Percentiles rank a stretch among this genome's conserved stretches.
phyloP scores from a whole-genome alignment of 1,140 invertebrate species.

The Apis mellifera region Amel_HAv3.1 CM009941.2:13239001-13239500 shows the following conservation, averaged over 20 bases:
- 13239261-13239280: not conserved
- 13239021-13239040: too few relatives aligned
- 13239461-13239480: slow-evolving; percentile 44
- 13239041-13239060: too few relatives aligned
- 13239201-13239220: not conserved
- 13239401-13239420: not conserved
- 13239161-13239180: not conserved
- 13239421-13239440: slow-evolving; percentile 2
- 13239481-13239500: not conserved
- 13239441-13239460: slow-evolving; percentile 51
- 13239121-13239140: too few relatives aligned
- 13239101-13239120: too few relatives aligned
- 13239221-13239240: not conserved
- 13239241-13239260: not conserved
- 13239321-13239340: slow-evolving; percentile 39
- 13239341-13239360: slow-evolving; percentile 21
- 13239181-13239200: not conserved
- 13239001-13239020: too few relatives aligned
- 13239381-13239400: too few relatives aligned
- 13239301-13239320: slow-evolving; percentile 53
- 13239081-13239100: too few relatives aligned
- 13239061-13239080: too few relatives aligned
- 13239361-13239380: not conserved
- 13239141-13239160: not conserved
- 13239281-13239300: not conserved